Base-by-base conservation (phyloP, 2,888 invertebrate species). In the Gibbula magus region DNA sequence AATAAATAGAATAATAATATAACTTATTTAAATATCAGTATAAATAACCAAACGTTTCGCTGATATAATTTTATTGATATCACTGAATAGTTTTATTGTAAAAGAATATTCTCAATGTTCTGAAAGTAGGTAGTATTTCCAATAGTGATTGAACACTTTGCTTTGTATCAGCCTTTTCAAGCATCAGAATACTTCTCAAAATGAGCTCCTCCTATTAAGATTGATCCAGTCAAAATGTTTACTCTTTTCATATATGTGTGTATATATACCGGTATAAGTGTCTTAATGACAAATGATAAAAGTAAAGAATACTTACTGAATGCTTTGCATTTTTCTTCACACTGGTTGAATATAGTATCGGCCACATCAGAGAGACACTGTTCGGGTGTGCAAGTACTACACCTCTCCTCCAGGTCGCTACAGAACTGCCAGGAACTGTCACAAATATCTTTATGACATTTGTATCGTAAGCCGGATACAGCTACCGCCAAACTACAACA, bases 371-470 rank as follows among this genome's bases (percentile, higher is more conserved):
- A 18, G 29, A 22, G n/a, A n/a, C 70, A 73, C n/a, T 73, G 39
- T 22, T 39, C 35, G 16, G 18, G 20, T 5, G 20, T 20, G n/a
- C 70, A 73, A 10, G 45, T 45, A 5, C 35, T 45, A 73, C 70
- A 73, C 1, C 70, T 29, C 13, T 73, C 39, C 45, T 73, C 70
- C n/a, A 20, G 32, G 8, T 35, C 39, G 20, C 39, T 73, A 73
- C 70, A 73, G 45, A 73, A 73, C 20, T 73, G 70, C 18, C 35
- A 45, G n/a, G 18, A 20, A 3, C 39, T 39, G 18, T 73, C 70
- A 20, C 70, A 73, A 13, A 73, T 73, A 35, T 73, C 70, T 10
- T 20, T 73, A 39, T 73, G n/a, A 20, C 70, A 73, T 73, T 35
- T 35, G 39, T 35, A 73, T 10, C 20, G 32, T 2, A 73, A 7